Percentiles rank a stretch among this genome's conserved stretches.
Evolutionary conservation across 2,888 invertebrate species (phyloP).

Genomic region (Amaurobius ferox): DNA sequence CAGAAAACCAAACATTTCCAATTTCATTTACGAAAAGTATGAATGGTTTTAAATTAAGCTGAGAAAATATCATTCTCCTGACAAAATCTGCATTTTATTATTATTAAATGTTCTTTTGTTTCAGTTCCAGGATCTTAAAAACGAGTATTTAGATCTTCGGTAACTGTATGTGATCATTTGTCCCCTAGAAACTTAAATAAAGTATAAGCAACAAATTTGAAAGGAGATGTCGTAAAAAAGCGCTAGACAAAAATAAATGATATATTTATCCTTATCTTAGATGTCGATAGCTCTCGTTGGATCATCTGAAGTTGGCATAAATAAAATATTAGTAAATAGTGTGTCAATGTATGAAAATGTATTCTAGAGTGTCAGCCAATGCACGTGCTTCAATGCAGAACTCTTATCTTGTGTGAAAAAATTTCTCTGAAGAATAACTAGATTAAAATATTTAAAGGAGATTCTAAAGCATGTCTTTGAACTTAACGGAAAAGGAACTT

Average conservation of each 20-base stretch:
- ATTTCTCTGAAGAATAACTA: not conserved
- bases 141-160: slow-evolving; percentile 58
- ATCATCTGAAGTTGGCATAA: slow-evolving; percentile 36
- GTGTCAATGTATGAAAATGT: slow-evolving; percentile 29
- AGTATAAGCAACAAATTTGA: slow-evolving; percentile 25
- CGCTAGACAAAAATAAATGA: slow-evolving; percentile 59
- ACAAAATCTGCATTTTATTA: slow-evolving; percentile 26
- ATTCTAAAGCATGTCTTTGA: not conserved
- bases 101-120: slow-evolving; percentile 53
- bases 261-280: slow-evolving; percentile 33
- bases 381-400: slow-evolving; percentile 24
- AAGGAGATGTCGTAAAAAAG: slow-evolving; percentile 40
- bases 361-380: slow-evolving; percentile 26
- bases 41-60: no score
- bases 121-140: slow-evolving; percentile 47
- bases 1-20: no score
- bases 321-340: slow-evolving; percentile 17
- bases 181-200: slow-evolving; percentile 27
- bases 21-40: no score
- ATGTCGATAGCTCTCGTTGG: slow-evolving; percentile 26
- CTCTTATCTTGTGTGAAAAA: not conserved
- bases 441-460: slow-evolving; percentile 42
- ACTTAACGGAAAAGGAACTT: not conserved
- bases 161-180: slow-evolving; percentile 55
- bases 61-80: slow-evolving; percentile 32